Base-by-base conservation (phyloP, 2,888 invertebrate genomes). In the Sarcophaga caerulescens region DNA sequence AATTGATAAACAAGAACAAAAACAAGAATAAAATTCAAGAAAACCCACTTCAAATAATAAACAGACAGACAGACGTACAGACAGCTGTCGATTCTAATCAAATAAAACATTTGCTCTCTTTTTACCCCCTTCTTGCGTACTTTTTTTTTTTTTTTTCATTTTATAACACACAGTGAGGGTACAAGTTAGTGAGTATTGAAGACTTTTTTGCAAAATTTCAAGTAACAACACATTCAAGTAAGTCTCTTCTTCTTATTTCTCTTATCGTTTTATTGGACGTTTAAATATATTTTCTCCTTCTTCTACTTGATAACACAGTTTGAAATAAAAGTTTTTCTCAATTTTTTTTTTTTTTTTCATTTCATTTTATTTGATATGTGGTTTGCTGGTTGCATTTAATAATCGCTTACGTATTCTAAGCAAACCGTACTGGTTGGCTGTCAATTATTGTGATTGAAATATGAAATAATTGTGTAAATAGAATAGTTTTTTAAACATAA, bases 21-120 rank as follows among this genome's bases (percentile, higher is more conserved):
- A 44, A 8, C 8, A 35, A 10, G 8, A 35, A 10, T 1, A 35
- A 35, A 35, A 35, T 35, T 35, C 35, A 35, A 10, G 35, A 35
- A 52, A 52, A 52, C 59, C 35, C 21, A 60, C 35, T 74, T 74
- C 11, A 68, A 60, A 59, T 65, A 82, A 69, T 68, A 79, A 82
- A 52, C 52, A 79, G 85, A 35, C 8, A 35, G 35, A 85, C 85
- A 85, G 85, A 82, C 82, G 82, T 85, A 35, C 35, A 35, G 35
- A 85, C 85, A 85, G 85, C 85, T 85, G 85, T 85, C 85, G 85
- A 85, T 85, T 82, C 80, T 85, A 85, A 85, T 85, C 85, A 82
- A 73, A 63, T 19, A 6, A 47, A 66, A 35, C 60, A 78, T 63
- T 47, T 66, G 11, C 12, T 65, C 45, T 35, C 25, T 35, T 21